phyloP scores from a whole-genome alignment of 1,140 invertebrate genomes.

The Vanessa tameamea region DNA sequence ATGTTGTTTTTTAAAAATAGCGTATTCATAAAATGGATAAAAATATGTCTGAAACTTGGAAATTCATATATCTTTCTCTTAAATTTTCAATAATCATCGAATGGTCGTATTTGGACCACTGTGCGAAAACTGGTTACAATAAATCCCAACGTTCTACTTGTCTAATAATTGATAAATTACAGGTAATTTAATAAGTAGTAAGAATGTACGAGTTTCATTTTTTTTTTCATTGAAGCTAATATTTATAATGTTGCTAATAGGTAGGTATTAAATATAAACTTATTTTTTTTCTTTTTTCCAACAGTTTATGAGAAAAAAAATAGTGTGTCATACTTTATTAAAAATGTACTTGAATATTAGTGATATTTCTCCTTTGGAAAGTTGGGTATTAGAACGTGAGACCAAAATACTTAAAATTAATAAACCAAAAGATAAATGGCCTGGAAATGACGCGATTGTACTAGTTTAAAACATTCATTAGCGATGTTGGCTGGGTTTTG shows the following conservation, averaged over 20 bases:
- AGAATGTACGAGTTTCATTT: background rate
- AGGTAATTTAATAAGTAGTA: background rate
- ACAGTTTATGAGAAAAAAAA: constrained; percentile 6
- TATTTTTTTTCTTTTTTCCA: background rate
- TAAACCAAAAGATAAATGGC: constrained; percentile 5
- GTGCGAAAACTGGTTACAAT: background rate
- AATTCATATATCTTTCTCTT: too few species aligned
- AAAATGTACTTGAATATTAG: background rate
- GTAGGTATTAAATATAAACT: background rate
- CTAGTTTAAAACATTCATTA: constrained; percentile 9
- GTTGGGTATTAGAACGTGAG: constrained; percentile 13
- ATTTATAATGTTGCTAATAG: background rate
- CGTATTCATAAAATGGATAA: too few species aligned
- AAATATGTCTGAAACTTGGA: too few species aligned
- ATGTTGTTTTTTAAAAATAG: too few species aligned
- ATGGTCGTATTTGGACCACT: too few species aligned
- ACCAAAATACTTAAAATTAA: constrained; percentile 11
- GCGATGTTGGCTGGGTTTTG: background rate
- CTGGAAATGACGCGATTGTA: constrained; percentile 4
- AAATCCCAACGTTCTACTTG: background rate
- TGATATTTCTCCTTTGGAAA: constrained; percentile 11
- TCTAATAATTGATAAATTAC: background rate
- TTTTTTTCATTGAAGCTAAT: background rate
- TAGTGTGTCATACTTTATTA: constrained; percentile 4
- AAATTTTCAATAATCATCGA: too few species aligned